Percentiles rank a stretch among this genome's conserved stretches.
phyloP scores from a whole-genome alignment of 2,113 vertebrate species.

The Micromys minutus region DNA sequence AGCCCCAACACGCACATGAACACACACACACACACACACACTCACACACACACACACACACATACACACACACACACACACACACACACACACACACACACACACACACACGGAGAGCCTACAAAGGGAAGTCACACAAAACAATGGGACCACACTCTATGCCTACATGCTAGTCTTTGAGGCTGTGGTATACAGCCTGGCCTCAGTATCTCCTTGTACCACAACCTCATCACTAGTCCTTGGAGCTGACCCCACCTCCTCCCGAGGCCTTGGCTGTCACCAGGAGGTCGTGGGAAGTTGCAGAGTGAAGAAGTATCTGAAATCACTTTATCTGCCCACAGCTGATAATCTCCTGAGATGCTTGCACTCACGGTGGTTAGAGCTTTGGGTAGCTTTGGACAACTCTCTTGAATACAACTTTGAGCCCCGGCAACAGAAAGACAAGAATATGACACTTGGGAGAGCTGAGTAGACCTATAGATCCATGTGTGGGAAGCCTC shows the following conservation, averaged over 20 bases:
- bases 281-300: not conserved
- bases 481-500: rapidly evolving
- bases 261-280: not conserved
- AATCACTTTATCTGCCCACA: not conserved
- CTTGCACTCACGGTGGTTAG: not conserved
- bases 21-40: too few relatives aligned
- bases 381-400: not conserved
- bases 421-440: not conserved
- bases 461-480: not conserved
- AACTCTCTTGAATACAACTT: not conserved
- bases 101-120: rapidly evolving
- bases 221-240: not conserved
- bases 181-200: not conserved
- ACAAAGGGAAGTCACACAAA: not conserved
- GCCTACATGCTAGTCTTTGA: rapidly evolving
- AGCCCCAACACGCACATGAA: rapidly evolving
- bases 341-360: not conserved
- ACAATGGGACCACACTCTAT: not conserved
- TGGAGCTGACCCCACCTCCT: not conserved
- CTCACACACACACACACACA: rapidly evolving
- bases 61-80: rapidly evolving
- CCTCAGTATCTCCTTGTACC: not conserved
- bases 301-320: not conserved
- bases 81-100: rapidly evolving
- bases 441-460: not conserved